Conservation (phyloP, 2,797 vertebrate genomes). For the Eospalax fontanierii region DNA sequence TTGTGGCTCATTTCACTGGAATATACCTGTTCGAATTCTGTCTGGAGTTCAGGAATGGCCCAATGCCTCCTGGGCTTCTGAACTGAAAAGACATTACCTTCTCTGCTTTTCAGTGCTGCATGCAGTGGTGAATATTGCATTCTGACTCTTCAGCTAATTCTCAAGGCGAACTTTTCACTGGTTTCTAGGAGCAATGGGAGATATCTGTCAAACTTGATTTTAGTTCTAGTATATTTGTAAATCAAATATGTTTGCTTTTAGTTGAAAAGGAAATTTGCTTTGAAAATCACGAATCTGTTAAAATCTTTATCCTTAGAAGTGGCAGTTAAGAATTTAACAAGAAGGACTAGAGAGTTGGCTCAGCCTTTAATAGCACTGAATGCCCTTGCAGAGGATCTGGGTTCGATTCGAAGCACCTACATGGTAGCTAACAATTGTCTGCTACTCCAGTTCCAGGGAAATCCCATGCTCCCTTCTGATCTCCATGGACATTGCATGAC, state of each 20-base stretch:
- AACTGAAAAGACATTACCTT: neutral
- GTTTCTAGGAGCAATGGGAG: neutral
- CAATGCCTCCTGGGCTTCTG: neutral
- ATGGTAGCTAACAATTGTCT: too few relatives aligned
- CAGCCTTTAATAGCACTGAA: too few relatives aligned
- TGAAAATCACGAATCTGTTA: neutral
- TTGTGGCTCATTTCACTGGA: neutral
- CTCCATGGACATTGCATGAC: too few relatives aligned
- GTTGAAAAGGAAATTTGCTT: neutral
- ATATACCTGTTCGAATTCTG: neutral
- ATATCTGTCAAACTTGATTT: neutral
- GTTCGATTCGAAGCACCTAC: too few relatives aligned
- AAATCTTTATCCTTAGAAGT: conserved; percentile 16
- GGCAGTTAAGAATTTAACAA: neutral
- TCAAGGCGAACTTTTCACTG: neutral
- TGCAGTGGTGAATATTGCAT: neutral
- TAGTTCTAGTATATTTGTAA: neutral
- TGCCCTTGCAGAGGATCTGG: too few relatives aligned
- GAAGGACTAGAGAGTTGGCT: too few relatives aligned
- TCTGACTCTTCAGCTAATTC: too few relatives aligned
- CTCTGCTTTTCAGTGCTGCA: neutral
- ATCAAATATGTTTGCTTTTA: neutral
- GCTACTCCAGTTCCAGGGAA: too few relatives aligned
- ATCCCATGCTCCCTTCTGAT: too few relatives aligned
- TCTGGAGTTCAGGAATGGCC: neutral